Percentiles rank a stretch among this genome's conserved stretches.
Conservation (phyloP, 2,113 vertebrate genomes). For the Coptodon bakossiorum region DNA sequence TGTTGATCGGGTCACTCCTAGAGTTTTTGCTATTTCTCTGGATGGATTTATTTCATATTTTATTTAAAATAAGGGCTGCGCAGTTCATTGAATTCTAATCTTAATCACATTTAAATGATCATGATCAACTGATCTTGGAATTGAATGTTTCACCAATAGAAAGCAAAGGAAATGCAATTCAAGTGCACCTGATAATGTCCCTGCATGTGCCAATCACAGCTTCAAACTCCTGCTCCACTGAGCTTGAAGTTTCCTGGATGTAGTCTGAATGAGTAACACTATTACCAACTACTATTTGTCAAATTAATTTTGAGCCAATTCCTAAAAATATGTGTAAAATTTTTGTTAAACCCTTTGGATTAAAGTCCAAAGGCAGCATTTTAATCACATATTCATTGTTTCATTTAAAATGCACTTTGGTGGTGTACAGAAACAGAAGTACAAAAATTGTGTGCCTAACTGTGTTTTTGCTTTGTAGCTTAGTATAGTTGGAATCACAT, state of each 20-base stretch:
- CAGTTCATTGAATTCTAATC: not conserved
- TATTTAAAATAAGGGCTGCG: not conserved
- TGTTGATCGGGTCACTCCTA: not conserved
- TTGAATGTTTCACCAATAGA: not conserved
- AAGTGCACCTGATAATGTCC: not conserved
- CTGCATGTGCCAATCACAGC: not conserved
- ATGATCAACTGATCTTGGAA: not conserved
- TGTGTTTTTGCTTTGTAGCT: not conserved
- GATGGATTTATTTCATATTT: not conserved
- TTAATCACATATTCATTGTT: not conserved
- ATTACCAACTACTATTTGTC: not conserved
- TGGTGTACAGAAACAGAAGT: not conserved
- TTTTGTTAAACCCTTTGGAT: not conserved
- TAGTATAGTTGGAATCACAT: not conserved
- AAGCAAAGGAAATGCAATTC: not conserved
- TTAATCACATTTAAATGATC: not conserved
- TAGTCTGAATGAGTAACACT: not conserved
- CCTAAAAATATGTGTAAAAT: not conserved
- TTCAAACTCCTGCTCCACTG: not conserved
- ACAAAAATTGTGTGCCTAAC: not conserved
- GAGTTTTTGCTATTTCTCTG: not conserved
- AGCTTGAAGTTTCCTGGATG: not conserved
- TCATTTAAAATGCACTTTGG: not conserved
- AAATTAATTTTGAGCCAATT: not conserved
- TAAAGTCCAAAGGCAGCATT: not conserved